Evolutionary conservation across 1,140 invertebrate genomes (phyloP), one percentile per base, ranked within the genome.

Genomic region (Wiebesia pumilae): DNA sequence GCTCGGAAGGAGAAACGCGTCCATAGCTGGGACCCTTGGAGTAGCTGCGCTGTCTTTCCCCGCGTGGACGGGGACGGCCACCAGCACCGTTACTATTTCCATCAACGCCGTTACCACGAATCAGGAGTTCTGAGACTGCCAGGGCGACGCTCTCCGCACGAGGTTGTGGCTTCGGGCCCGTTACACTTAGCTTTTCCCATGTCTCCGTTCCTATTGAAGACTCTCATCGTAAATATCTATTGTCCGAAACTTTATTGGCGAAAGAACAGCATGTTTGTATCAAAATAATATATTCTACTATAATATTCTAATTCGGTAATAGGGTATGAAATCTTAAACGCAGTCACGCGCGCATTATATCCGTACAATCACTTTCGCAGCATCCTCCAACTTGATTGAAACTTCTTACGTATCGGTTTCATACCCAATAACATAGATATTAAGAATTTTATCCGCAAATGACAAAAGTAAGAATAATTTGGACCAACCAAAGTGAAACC

Each of bases 401-500:
- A n/a, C n/a, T n/a, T n/a, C n/a, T n/a, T n/a, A n/a, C n/a, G n/a
- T n/a, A n/a, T n/a, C n/a, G n/a, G n/a, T n/a, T n/a, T n/a, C n/a
- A n/a, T n/a, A n/a, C n/a, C n/a, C n/a, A n/a, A n/a, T n/a, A n/a
- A n/a, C n/a, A n/a, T n/a, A n/a, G n/a, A n/a, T n/a, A n/a, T n/a
- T n/a, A n/a, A n/a, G n/a, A n/a, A n/a, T n/a, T n/a, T n/a, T n/a
- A n/a, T n/a, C n/a, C n/a, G 51, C 19, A 54, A 10, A 54, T 54
- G 19, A 16, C 10, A 54, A 54, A 62, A 62, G 58, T 27, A 62
- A 27, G 21, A 27, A 14, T 62, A 62, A 4, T 2, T 62, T 62
- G 24, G 0, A 85, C 92, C 93, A 95, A 97, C 97, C 96, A 92
- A 98, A 98, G 93, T 97, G 97, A 94, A 97, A 98, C 91, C 96